These are phyloP conservation scores for Zoanthus sociatus DNA, from an alignment of 92 coral and sea anemone genomes.

Conservation along the genomic window DNA sequence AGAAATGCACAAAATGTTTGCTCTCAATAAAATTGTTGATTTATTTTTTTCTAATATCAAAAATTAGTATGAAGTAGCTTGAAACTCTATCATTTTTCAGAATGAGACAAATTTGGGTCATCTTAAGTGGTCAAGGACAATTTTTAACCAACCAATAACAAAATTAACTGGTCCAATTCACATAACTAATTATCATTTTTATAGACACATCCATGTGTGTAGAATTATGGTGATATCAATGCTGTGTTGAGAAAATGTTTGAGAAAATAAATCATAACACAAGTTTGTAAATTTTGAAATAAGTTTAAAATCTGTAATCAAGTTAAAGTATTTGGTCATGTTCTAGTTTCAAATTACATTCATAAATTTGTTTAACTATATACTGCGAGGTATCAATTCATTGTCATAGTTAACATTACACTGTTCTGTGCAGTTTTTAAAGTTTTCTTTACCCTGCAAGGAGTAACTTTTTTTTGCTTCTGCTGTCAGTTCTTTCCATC, in stretches of 20 bases:
- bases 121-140: background rate
- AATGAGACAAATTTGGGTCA: background rate
- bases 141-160: no score
- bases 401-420: background rate
- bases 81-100: no score
- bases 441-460: background rate
- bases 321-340: background rate
- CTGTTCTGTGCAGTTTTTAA: background rate
- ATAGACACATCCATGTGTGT: background rate
- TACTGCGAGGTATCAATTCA: background rate
- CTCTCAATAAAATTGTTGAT: no score
- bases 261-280: background rate
- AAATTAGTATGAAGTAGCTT: no score
- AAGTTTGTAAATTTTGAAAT: background rate
- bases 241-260: background rate
- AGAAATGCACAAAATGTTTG: no score
- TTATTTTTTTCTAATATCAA: no score
- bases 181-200: background rate
- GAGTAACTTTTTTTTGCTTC: background rate
- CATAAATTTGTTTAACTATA: background rate
- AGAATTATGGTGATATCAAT: slow-evolving; percentile 1
- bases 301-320: slow-evolving; percentile 4
- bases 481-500: slow-evolving; percentile 7
- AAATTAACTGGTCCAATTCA: background rate
- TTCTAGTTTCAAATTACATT: background rate